Percentiles rank a stretch among this genome's conserved stretches.
phyloP scores from a whole-genome alignment of 2,888 invertebrate genomes.

The Synanthedon andrenaeformis region DNA sequence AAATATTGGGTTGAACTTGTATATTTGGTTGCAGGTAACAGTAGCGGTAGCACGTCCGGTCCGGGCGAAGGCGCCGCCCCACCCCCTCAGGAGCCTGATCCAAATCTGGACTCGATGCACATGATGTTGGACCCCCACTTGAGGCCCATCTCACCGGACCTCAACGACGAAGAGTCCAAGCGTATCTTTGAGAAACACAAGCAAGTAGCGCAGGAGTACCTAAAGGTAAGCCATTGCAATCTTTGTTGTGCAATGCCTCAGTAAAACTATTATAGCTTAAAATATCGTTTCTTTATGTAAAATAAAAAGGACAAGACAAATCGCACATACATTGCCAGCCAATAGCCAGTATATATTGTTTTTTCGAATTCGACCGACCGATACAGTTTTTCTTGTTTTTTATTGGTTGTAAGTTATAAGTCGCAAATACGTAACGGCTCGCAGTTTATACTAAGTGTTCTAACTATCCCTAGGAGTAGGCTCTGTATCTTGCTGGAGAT shows the following conservation, averaged over 20 bases:
- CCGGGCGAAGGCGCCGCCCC: conserved; percentile 37
- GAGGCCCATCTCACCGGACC: conserved; percentile 86
- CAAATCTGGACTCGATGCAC: conserved; percentile 76
- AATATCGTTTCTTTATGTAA: too few species aligned
- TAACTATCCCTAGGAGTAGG: too few species aligned
- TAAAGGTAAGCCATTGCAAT: conserved; percentile 69
- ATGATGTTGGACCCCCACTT: conserved; percentile 85
- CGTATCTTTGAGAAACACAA: conserved; percentile 91
- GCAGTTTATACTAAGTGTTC: too few species aligned
- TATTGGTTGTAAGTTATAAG: too few species aligned
- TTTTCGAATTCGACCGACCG: too few species aligned
- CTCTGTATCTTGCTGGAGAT: too few species aligned
- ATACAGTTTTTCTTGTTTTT: too few species aligned
- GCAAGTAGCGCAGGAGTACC: conserved; percentile 87
- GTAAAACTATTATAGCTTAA: background rate
- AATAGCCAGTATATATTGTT: too few species aligned
- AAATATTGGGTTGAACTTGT: too few species aligned
- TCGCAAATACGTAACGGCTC: too few species aligned
- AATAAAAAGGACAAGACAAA: too few species aligned
- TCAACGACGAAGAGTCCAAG: conserved; percentile 80
- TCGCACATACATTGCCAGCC: too few species aligned
- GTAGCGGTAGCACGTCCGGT: conserved; percentile 39
- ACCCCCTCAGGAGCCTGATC: conserved; percentile 62
- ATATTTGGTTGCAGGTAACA: conserved; percentile 41
- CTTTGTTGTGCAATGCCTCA: background rate